These are phyloP conservation scores for Perca flavescens DNA, from an alignment of 2,113 vertebrate genomes.

Conservation along the genomic window DNA sequence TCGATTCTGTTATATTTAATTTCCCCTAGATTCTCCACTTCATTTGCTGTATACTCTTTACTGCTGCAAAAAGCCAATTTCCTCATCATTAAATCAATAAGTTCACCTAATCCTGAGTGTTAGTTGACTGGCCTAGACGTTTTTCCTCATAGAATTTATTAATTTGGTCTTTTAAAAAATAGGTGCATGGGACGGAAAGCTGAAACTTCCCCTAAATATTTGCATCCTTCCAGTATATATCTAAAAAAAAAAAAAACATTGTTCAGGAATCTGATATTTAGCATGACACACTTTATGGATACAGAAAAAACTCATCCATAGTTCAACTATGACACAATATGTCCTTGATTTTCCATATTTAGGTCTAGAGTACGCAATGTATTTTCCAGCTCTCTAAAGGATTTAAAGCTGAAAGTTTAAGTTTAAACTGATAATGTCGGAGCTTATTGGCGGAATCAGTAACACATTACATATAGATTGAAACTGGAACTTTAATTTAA, in stretches of 20 bases:
- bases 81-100: conserved; percentile 13
- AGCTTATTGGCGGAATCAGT: not conserved
- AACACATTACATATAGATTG: no score
- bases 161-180: not conserved
- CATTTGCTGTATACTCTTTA: not conserved
- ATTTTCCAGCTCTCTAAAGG: not conserved
- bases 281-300: not conserved
- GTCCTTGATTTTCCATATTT: not conserved
- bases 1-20: conserved; percentile 51
- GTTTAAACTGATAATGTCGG: not conserved
- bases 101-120: not conserved
- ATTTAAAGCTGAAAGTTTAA: no score
- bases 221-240: not conserved
- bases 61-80: not conserved
- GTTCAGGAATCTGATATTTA: not conserved
- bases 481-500: not conserved
- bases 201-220: not conserved
- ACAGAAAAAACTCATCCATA: not conserved
- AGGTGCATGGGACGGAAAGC: not conserved
- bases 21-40: conserved; percentile 18
- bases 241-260: not conserved
- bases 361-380: not conserved
- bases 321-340: not conserved
- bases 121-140: not conserved
- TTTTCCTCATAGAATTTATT: not conserved